Percentiles rank a stretch among this genome's conserved stretches.
Evolutionary conservation across 2,888 invertebrate species (phyloP).

Genomic region (Leucophora obtusa): DNA sequence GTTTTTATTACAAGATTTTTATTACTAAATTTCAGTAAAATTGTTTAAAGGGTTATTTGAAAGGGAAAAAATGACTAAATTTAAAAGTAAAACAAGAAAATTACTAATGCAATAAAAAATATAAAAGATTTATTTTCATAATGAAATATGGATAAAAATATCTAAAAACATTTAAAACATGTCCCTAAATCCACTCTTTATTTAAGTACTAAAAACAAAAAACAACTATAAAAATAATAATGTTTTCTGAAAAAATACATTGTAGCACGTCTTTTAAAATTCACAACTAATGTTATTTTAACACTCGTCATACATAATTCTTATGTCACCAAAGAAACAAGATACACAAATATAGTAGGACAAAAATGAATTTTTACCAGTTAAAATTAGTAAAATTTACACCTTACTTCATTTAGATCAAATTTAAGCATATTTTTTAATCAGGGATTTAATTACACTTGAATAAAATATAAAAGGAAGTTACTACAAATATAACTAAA

Average conservation of each 20-base stretch:
- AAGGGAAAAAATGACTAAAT: not conserved
- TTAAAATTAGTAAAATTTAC: not conserved
- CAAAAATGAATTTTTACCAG: not conserved
- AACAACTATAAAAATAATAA: not conserved
- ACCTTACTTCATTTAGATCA: too few relatives aligned
- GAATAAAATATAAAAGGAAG: too few relatives aligned
- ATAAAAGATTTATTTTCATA: not conserved
- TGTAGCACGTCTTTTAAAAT: constrained; percentile 15
- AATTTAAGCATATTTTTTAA: too few relatives aligned
- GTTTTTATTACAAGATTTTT: too few relatives aligned
- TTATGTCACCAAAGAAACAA: not conserved
- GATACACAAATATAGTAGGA: not conserved
- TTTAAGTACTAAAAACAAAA: constrained; percentile 7
- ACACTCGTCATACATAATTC: constrained; percentile 5
- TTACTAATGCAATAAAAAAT: not conserved
- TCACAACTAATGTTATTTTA: constrained; percentile 18
- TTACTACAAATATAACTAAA: too few relatives aligned
- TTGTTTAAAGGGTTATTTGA: too few relatives aligned
- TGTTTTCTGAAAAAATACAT: not conserved
- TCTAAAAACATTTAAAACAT: not conserved
- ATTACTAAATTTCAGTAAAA: too few relatives aligned
- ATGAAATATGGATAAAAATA: not conserved
- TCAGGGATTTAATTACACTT: too few relatives aligned
- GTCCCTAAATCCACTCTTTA: constrained; percentile 1
- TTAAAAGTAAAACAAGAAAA: not conserved